Evolutionary conservation across 2,113 vertebrate genomes (phyloP), one percentile per base, ranked within the genome.

Genomic region (Pseudorasbora parva): DNA sequence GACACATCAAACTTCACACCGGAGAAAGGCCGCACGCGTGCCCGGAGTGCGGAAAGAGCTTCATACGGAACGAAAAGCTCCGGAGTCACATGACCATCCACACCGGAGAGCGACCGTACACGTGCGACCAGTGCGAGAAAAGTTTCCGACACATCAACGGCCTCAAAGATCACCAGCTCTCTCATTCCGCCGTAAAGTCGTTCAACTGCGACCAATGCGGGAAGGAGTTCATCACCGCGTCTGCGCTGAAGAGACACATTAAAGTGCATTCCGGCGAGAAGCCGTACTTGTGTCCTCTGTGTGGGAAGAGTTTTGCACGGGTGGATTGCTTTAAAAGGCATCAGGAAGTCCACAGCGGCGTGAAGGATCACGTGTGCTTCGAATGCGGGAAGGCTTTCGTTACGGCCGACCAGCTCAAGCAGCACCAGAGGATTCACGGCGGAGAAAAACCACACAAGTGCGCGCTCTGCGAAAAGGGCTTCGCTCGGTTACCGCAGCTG

Each of bases 281-380:
- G 19, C 64, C 51, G 17, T 54, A 54, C 51, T 2, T 54, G 51
- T 54, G 51, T 19, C 17, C 51, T 11, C 21, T 14, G 41, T 72
- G 69, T 8, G 75, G 75, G 14, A 78, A 78, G 75, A 59, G 54
- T 10, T 78, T 78, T 1, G 64, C 64, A 1, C 64, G 64, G 0
- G 64, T 68, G 64, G 74, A 76, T 6, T 76, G 75, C n/a, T 78
- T 78, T 6, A 37, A 59, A 43, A 78, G 51, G 56, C 75, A 78
- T 14, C 75, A 78, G 75, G 56, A 59, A 19, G 27, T 59, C 8
- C 74, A 76, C 12, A n/a, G 27, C 11, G 74, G 74, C 1, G 51
- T 76, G 49, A 76, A 57, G 54, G 74, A 57, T 59, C 75, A 78
- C 2, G 54, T 78, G 75, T 78, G 75, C 14, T 60, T 17, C 15